A percentile compares a stretch with the other conserved stretches of the same genome.
These are phyloP conservation scores for Ditylenchus dipsaci DNA, from an alignment of 1,140 invertebrate genomes.

Conservation along the genomic window DNA sequence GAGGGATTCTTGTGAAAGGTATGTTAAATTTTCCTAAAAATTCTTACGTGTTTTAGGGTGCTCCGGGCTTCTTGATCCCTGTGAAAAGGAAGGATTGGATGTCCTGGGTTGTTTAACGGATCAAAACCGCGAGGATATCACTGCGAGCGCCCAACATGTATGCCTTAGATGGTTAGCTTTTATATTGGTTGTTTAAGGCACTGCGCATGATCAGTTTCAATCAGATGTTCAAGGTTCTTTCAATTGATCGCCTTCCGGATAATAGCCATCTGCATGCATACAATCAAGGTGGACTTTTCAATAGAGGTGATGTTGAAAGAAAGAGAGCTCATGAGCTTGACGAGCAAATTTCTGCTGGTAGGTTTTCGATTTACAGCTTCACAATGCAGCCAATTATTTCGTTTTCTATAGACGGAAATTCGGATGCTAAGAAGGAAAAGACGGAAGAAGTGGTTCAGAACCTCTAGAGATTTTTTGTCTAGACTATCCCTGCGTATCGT, in stretches of 20 bases:
- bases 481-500: too few relatives aligned
- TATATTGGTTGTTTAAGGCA: conserved; percentile 61
- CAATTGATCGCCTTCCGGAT: conserved; percentile 66
- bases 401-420: too few relatives aligned
- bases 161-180: background rate
- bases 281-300: too few relatives aligned
- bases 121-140: conserved; percentile 91
- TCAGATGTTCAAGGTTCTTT: conserved; percentile 86
- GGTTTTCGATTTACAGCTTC: too few relatives aligned
- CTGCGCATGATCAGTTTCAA: conserved; percentile 86
- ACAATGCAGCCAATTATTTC: too few relatives aligned
- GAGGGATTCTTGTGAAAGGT: conserved; percentile 75
- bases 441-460: too few relatives aligned
- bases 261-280: too few relatives aligned
- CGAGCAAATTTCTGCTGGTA: too few relatives aligned
- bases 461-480: too few relatives aligned
- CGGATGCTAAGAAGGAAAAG: too few relatives aligned
- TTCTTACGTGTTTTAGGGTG: conserved; percentile 63
- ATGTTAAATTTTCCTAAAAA: conserved; percentile 11
- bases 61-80: conserved; percentile 84
- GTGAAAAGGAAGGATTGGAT: conserved; percentile 91
- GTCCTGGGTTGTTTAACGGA: conserved; percentile 74
- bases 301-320: too few relatives aligned
- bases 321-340: too few relatives aligned
- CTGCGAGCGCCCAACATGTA: conserved; percentile 80